Percentiles rank a stretch among this genome's conserved stretches.
Evolutionary conservation across 2,888 invertebrate species (phyloP).

Genomic region (Nomada hirtipes): DNA sequence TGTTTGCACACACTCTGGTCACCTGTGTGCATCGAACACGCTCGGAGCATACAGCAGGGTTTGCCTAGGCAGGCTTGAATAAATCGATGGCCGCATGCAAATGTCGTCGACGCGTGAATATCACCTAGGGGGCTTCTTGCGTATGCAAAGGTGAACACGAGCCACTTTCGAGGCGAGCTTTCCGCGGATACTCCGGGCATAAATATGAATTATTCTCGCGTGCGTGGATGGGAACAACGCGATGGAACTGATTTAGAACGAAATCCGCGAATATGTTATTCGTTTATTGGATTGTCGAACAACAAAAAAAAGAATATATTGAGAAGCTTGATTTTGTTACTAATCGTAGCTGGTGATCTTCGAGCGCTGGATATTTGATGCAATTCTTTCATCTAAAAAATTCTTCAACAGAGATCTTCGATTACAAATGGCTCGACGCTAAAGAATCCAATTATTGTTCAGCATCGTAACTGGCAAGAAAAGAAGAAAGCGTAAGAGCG

Average conservation of each 20-base stretch:
- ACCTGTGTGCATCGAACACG: slow-evolving; percentile 2
- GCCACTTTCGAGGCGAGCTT: slow-evolving; percentile 18
- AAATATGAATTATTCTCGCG: slow-evolving; percentile 38
- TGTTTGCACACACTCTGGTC: neutral
- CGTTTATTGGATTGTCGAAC: neutral
- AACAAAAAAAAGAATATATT: neutral
- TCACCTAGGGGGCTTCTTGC: slow-evolving; percentile 36
- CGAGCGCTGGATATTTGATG: too few species aligned
- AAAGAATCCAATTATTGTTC: slow-evolving; percentile 12
- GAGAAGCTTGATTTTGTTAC: neutral
- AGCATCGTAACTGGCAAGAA: neutral
- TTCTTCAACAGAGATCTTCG: neutral
- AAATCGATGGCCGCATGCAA: slow-evolving; percentile 61
- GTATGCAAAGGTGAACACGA: slow-evolving; percentile 47
- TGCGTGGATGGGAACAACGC: neutral
- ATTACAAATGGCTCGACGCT: neutral
- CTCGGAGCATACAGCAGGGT: slow-evolving; percentile 6
- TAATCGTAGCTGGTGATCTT: neutral
- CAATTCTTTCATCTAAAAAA: neutral
- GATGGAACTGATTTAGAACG: slow-evolving; percentile 18
- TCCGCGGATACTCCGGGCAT: neutral
- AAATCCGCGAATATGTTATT: neutral
- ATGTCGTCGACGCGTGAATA: slow-evolving; percentile 32
- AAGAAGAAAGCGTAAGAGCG: neutral
- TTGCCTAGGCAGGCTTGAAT: slow-evolving; percentile 37